Evolutionary conservation across 2,113 vertebrate species (phyloP).

Genomic region (Perccottus glenii): DNA sequence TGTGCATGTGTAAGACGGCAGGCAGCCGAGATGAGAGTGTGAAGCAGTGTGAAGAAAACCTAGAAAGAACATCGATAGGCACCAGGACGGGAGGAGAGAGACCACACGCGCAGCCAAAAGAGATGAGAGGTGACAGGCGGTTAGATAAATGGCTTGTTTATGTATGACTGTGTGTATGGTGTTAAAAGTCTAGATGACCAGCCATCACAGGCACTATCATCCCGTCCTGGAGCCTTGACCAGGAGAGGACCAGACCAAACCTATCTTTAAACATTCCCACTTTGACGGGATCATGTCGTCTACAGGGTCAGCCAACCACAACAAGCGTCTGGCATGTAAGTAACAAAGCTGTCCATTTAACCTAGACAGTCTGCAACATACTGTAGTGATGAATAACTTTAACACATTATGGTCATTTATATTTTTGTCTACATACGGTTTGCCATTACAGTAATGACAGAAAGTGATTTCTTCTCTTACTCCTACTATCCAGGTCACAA

Average conservation of each 20-base stretch:
- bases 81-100: constrained; percentile 13
- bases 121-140: constrained; percentile 4
- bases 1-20: constrained; percentile 28
- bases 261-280: constrained; percentile 27
- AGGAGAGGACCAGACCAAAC: constrained; percentile 36
- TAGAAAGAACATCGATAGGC: constrained; percentile 45
- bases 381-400: not conserved
- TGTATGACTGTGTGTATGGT: not conserved
- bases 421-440: no score
- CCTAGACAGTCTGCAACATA: not conserved
- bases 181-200: constrained; percentile 70
- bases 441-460: not conserved
- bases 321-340: constrained; percentile 74
- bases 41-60: constrained; percentile 62
- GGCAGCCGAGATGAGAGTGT: constrained; percentile 58
- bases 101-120: constrained; percentile 1
- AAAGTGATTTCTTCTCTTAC: not conserved
- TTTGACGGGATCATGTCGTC: constrained; percentile 71
- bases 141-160: constrained; percentile 23
- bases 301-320: constrained; percentile 71
- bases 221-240: constrained; percentile 61
- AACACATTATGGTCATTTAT: no score
- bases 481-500: no score
- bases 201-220: constrained; percentile 38
- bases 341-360: constrained; percentile 19